Percentiles rank a stretch among this genome's conserved stretches.
Conservation (phyloP, 2,888 invertebrate species). For the Parapristionchus giblindavisi region DNA sequence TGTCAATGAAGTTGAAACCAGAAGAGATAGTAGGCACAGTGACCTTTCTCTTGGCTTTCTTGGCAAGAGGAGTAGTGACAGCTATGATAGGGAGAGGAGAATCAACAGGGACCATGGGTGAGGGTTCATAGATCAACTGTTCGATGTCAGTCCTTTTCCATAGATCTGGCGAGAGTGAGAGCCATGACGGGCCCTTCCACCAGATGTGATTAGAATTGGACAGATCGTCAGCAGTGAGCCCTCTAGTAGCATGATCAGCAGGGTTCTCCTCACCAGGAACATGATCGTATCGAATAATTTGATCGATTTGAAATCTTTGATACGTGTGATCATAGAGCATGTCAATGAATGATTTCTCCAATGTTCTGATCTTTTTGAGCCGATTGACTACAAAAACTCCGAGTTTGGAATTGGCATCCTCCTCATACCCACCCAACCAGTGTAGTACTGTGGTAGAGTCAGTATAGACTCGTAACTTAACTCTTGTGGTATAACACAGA, state of each 20-base stretch:
- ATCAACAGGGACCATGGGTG: neutral
- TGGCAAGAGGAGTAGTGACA: too few species aligned
- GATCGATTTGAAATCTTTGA: too few species aligned
- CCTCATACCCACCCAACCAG: neutral
- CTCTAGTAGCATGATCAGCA: constrained; percentile 8
- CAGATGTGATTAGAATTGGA: neutral
- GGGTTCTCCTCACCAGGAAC: neutral
- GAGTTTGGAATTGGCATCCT: neutral
- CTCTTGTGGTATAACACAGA: too few species aligned
- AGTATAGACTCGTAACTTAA: neutral
- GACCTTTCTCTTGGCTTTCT: neutral
- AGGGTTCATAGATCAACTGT: too few species aligned
- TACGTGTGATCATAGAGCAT: too few species aligned
- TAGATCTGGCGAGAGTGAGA: neutral
- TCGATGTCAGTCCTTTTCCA: neutral
- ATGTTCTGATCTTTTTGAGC: neutral
- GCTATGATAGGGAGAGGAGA: too few species aligned
- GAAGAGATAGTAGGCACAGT: neutral
- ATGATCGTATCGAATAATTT: constrained; percentile 8
- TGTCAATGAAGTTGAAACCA: neutral
- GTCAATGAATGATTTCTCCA: too few species aligned
- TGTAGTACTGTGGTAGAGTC: neutral
- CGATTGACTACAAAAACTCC: constrained; percentile 3
- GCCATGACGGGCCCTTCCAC: constrained; percentile 1
- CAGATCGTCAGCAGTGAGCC: neutral